Conservation (phyloP, 1,140 invertebrate genomes). For the Bilobella aurantiaca region DNA sequence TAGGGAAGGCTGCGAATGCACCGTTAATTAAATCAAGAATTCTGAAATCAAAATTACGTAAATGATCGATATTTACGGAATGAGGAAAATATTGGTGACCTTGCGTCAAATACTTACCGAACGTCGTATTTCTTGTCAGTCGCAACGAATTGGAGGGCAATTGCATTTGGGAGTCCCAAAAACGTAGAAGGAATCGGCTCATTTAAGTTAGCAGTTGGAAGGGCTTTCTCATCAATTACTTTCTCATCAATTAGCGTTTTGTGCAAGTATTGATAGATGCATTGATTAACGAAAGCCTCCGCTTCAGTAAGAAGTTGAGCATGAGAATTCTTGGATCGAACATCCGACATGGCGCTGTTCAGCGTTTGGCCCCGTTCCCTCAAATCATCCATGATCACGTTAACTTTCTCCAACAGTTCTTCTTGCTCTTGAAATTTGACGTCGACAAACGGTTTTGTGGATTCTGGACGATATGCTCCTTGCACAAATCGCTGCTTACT, state of each 20-base stretch:
- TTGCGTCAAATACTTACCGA: conserved; percentile 39
- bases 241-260: conserved; percentile 2
- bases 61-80: background rate
- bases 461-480: too few species aligned
- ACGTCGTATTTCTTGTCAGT: conserved; percentile 52
- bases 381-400: too few species aligned
- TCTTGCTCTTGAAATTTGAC: too few species aligned
- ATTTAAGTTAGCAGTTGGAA: conserved; percentile 9
- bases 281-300: background rate
- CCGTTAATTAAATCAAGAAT: conserved; percentile 47
- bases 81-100: background rate
- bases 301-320: background rate
- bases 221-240: background rate
- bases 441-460: too few species aligned
- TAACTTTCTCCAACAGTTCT: too few species aligned
- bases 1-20: conserved; percentile 55
- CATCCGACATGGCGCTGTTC: background rate
- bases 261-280: background rate
- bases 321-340: background rate
- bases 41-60: conserved; percentile 33
- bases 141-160: conserved; percentile 51
- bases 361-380: background rate
- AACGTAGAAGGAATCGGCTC: conserved; percentile 6
- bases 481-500: too few species aligned
- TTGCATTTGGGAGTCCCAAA: conserved; percentile 46